Conservation (phyloP, 2,113 vertebrate genomes). For the Chloroceryle aenea region DNA sequence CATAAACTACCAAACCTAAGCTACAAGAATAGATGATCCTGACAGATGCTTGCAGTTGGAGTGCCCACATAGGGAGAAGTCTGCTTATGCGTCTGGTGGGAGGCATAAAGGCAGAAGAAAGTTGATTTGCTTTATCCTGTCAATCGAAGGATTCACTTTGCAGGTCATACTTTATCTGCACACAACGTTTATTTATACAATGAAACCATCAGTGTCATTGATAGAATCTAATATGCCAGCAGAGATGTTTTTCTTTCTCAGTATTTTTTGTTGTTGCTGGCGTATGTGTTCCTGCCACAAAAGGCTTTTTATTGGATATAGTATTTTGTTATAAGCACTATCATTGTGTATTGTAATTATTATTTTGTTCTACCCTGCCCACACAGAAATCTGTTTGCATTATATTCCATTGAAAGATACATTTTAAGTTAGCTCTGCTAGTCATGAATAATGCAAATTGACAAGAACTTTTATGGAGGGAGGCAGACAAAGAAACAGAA, state of each 20-base stretch:
- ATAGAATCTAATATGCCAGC: background rate
- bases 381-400: slow-evolving; percentile 51
- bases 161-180: slow-evolving; percentile 50
- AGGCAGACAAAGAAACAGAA: slow-evolving; percentile 63
- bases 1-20: slow-evolving; percentile 11
- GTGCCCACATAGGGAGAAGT: slow-evolving; percentile 51
- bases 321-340: slow-evolving; percentile 56
- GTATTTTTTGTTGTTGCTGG: slow-evolving; percentile 22
- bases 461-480: slow-evolving; percentile 59
- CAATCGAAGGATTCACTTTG: slow-evolving; percentile 41
- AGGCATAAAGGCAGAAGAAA: slow-evolving; percentile 54
- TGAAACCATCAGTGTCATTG: slow-evolving; percentile 40
- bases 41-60: slow-evolving; percentile 53
- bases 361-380: slow-evolving; percentile 65
- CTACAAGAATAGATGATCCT: slow-evolving; percentile 47
- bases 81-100: slow-evolving; percentile 39
- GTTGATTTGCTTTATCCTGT: slow-evolving; percentile 57
- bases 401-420: slow-evolving; percentile 49
- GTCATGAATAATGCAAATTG: slow-evolving; percentile 72
- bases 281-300: slow-evolving; percentile 16
- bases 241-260: slow-evolving; percentile 1
- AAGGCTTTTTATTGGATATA: slow-evolving; percentile 42
- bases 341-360: slow-evolving; percentile 43
- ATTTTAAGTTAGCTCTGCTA: slow-evolving; percentile 40
- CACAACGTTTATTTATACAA: slow-evolving; percentile 55